Evolutionary conservation across 2,113 vertebrate genomes (phyloP).

Genomic region (Leiothrix lutea): DNA sequence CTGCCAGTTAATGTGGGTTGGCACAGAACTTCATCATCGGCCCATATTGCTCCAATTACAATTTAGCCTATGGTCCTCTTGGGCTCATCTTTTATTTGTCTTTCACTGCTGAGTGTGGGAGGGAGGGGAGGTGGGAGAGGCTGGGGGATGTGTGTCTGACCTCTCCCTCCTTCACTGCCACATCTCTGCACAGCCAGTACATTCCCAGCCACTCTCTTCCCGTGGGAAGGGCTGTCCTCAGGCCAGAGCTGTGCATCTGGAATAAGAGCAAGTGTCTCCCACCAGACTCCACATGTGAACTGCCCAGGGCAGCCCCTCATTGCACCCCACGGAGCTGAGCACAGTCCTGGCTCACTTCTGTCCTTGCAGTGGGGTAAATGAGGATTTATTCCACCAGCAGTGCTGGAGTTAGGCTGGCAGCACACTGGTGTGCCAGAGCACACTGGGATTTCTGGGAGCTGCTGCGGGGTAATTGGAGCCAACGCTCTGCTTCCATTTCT

Average conservation of each 20-base stretch:
- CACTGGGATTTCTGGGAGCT: neutral
- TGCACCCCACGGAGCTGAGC: neutral
- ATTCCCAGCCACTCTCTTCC: neutral
- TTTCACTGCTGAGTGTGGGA: neutral
- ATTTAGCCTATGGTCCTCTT: conserved; percentile 47
- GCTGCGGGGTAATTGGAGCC: neutral
- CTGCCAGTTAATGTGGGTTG: conserved; percentile 62
- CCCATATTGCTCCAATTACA: conserved; percentile 77
- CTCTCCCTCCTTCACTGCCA: neutral
- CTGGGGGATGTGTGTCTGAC: neutral
- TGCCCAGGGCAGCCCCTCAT: fast-evolving
- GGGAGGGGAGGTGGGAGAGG: neutral
- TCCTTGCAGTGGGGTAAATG: neutral
- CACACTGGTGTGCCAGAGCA: fast-evolving
- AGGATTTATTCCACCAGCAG: neutral
- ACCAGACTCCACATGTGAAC: fast-evolving
- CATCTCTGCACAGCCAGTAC: neutral
- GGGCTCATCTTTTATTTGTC: conserved; percentile 39
- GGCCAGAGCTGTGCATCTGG: neutral
- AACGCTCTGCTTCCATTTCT: neutral
- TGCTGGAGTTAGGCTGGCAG: fast-evolving
- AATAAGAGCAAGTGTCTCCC: neutral
- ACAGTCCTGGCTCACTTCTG: neutral
- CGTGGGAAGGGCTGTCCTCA: neutral
- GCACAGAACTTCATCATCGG: conserved; percentile 61